These are phyloP conservation scores for Phymorhynchus buccinoides DNA, from an alignment of 1,140 invertebrate species.

Conservation along the genomic window DNA sequence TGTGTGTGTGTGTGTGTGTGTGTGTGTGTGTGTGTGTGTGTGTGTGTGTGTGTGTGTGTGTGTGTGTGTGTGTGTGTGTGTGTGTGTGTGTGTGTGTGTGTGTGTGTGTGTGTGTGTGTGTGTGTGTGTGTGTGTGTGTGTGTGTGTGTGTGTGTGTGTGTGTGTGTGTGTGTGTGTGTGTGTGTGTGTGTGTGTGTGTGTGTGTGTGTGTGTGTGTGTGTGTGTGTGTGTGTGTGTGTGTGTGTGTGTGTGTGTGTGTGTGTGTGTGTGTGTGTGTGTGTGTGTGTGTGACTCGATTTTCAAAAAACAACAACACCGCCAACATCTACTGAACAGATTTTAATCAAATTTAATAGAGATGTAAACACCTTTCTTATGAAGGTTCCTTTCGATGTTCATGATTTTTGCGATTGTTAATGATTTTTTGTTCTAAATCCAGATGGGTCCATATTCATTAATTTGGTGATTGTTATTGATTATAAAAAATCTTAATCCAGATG, in stretches of 20 bases:
- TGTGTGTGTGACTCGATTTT: background rate
- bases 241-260: background rate
- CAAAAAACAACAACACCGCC: background rate
- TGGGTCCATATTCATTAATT: background rate
- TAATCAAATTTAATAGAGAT: no score
- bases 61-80: constrained; percentile 7
- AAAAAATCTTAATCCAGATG: background rate
- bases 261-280: background rate
- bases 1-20: background rate
- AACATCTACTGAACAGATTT: background rate
- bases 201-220: constrained; percentile 22
- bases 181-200: constrained; percentile 9
- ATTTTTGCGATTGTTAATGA: background rate
- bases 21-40: constrained; percentile 6
- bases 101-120: constrained; percentile 16
- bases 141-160: constrained; percentile 23
- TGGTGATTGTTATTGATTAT: background rate
- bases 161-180: background rate
- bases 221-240: background rate
- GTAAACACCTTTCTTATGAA: no score
- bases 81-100: background rate
- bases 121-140: constrained; percentile 16
- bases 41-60: background rate
- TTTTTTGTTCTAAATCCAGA: background rate
- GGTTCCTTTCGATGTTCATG: no score